Conservation (phyloP, 2,113 vertebrate genomes). For the Cyphomyrus discorhynchus region DNA sequence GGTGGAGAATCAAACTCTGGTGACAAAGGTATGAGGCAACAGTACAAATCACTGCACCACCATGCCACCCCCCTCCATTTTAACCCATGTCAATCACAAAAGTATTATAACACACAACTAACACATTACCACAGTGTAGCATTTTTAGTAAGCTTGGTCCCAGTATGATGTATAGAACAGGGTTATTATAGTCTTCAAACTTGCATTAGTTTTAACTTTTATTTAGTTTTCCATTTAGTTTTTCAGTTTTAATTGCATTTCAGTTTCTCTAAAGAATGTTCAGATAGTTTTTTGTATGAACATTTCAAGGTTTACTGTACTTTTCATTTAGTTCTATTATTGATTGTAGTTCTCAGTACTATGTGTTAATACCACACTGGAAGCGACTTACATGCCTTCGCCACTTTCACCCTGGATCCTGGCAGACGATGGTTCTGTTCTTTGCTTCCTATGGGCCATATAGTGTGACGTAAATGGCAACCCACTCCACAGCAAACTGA, state of each 20-base stretch:
- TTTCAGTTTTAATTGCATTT: not conserved
- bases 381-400: no score
- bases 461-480: no score
- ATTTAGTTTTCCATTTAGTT: not conserved
- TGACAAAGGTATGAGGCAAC: not conserved
- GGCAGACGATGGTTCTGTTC: no score
- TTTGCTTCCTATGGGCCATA: no score
- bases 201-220: not conserved
- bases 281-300: no score
- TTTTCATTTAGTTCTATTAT: no score
- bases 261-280: not conserved
- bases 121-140: not conserved
- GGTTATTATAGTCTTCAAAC: not conserved
- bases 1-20: not conserved
- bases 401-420: no score
- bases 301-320: no score
- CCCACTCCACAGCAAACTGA: no score
- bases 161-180: not conserved
- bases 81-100: not conserved
- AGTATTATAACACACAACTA: not conserved
- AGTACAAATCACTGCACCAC: not conserved
- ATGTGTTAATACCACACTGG: no score
- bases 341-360: no score
- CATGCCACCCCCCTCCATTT: not conserved
- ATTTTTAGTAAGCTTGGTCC: not conserved